Conservation (phyloP, 2,797 vertebrate genomes). For the Anabacerthia variegaticeps region DNA sequence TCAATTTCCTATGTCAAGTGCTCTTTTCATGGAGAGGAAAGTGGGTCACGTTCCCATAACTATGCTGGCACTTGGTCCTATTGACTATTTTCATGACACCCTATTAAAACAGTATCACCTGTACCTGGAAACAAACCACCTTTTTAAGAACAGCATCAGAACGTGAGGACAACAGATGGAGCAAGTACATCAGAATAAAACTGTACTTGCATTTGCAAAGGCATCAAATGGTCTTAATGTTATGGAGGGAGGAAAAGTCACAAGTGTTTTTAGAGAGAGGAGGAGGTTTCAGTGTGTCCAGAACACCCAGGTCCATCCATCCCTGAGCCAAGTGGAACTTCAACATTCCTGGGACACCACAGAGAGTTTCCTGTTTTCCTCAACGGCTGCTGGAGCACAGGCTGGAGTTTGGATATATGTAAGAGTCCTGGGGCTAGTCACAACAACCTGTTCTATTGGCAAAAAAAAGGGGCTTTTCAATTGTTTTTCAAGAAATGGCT, state of each 20-base stretch:
- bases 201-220: not conserved
- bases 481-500: not conserved
- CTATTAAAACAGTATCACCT: conserved; percentile 56
- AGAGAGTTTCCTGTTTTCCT: too few relatives aligned
- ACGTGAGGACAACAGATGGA: not conserved
- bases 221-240: not conserved
- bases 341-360: too few relatives aligned
- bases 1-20: conserved; percentile 53
- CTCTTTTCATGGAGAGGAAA: conserved; percentile 43
- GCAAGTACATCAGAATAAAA: not conserved
- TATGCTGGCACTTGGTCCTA: conserved; percentile 37
- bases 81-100: conserved; percentile 55
- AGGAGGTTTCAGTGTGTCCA: not conserved
- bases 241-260: not conserved
- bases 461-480: not conserved
- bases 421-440: not conserved
- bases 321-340: not conserved
- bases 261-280: not conserved
- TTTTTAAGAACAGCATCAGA: conserved; percentile 31
- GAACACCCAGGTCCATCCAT: not conserved
- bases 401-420: fast-evolving
- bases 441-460: not conserved
- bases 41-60: conserved; percentile 35
- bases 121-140: conserved; percentile 56
- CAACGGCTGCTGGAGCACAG: too few relatives aligned